phyloP scores from a whole-genome alignment of 2,797 vertebrate genomes.

The Enteromius treurensis region DNA sequence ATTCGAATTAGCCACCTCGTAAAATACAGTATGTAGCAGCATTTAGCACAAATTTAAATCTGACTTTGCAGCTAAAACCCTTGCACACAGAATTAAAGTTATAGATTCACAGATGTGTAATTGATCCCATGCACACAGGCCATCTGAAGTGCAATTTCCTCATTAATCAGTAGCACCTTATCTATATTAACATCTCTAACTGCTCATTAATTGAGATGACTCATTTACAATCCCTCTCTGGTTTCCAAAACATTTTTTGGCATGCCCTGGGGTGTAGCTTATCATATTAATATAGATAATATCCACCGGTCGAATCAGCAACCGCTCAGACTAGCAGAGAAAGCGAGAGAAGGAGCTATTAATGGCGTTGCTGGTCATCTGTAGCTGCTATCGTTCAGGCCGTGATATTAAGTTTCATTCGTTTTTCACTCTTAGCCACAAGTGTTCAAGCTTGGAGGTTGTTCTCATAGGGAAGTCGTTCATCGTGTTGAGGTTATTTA shows the following conservation, averaged over 20 bases:
- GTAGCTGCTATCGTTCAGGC: slow-evolving; percentile 19
- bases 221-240: slow-evolving; percentile 38
- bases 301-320: slow-evolving; percentile 14
- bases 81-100: neutral
- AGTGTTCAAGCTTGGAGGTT: slow-evolving; percentile 19
- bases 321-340: neutral
- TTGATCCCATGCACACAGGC: slow-evolving; percentile 22
- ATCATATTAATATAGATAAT: slow-evolving; percentile 38
- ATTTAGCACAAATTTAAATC: neutral
- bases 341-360: slow-evolving; percentile 13
- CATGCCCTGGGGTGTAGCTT: neutral
- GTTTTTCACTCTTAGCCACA: slow-evolving; percentile 37
- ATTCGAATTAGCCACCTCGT: no score
- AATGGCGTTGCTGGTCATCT: slow-evolving; percentile 22
- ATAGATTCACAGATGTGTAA: neutral
- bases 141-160: slow-evolving; percentile 44
- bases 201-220: slow-evolving; percentile 51
- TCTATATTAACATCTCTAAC: slow-evolving; percentile 58
- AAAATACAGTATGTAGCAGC: no score
- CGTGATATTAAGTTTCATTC: slow-evolving; percentile 38
- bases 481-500: slow-evolving; percentile 38
- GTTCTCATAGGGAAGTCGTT: slow-evolving; percentile 42
- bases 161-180: slow-evolving; percentile 50
- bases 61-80: neutral
- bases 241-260: slow-evolving; percentile 21